These are phyloP conservation scores for Drosophila orosa DNA, from an alignment of 1,140 invertebrate genomes.

Conservation along the genomic window DNA sequence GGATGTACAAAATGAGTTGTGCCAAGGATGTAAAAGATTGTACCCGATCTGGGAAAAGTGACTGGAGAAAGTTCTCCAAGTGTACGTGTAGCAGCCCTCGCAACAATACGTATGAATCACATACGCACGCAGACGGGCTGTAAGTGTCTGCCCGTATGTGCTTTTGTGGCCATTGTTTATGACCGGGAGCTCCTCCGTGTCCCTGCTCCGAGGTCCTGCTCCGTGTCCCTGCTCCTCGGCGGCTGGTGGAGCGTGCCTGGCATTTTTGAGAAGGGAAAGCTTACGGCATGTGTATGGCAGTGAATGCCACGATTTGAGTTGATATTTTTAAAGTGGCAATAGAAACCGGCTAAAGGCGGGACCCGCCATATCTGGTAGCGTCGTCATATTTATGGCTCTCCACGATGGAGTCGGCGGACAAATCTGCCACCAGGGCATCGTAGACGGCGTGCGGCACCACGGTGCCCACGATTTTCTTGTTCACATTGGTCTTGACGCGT, in stretches of 20 bases:
- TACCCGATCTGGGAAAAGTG: no score
- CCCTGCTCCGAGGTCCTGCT: background rate
- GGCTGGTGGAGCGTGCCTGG: constrained; percentile 66
- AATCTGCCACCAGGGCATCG: constrained; percentile 48
- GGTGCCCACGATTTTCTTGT: constrained; percentile 67
- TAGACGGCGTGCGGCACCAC: constrained; percentile 63
- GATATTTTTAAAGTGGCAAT: constrained; percentile 75
- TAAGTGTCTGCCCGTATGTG: constrained; percentile 49
- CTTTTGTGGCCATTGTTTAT: constrained; percentile 71
- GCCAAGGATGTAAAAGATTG: no score
- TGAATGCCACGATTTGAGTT: constrained; percentile 75
- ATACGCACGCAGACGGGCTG: constrained; percentile 34
- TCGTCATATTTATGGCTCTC: constrained; percentile 23
- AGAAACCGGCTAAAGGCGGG: constrained; percentile 5
- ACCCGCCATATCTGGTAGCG: background rate
- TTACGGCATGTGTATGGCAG: constrained; percentile 54
- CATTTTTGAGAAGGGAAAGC: constrained; percentile 67
- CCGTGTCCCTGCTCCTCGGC: constrained; percentile 8
- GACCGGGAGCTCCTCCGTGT: constrained; percentile 48
- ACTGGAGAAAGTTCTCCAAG: constrained; percentile 1
- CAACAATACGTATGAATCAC: constrained; percentile 54
- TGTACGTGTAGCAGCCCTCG: constrained; percentile 14
- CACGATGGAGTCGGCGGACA: constrained; percentile 47
- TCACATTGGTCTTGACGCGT: constrained; percentile 56
- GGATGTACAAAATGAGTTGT: no score